Evolutionary conservation across 2,888 invertebrate species (phyloP), one percentile per base, ranked within the genome.

Genomic region (Harpalus rufipes): DNA sequence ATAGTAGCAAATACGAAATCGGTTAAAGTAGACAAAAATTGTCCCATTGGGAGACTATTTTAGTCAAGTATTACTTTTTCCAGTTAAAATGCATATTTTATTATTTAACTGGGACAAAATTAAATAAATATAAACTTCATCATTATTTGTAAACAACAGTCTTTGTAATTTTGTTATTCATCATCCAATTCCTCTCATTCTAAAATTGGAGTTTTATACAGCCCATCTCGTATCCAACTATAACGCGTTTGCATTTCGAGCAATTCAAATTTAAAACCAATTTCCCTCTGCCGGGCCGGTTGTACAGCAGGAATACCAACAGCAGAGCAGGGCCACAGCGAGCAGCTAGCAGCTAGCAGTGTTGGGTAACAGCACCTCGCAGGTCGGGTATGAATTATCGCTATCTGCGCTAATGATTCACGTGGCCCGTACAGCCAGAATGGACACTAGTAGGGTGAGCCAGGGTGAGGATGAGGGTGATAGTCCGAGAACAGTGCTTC

Each of bases 351-450:
- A 44, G 10, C 72, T 10, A 41, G 7, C 68, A 41, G 68, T 16
- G 68, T 76, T 76, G 32, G 32, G 32, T 32, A 32, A 5, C 32
- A 32, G 32, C 44, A 51, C 44, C 44, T 51, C 44, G 44, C 44
- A 51, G 44, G 44, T 51, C 44, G 44, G 44, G 10, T 56, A 78
- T 78, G 58, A 78, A 78, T 78, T 78, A 78, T 78, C 78, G 58
- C 78, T 78, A 78, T 78, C 78, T 58, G 14, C 56, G 78, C 78
- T 78, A 78, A 78, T 78, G 78, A 78, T 78, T 78, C 56, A 78
- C 78, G 78, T 32, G 58, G 56, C 32, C 78, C 78, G 51, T 58
- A 14, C 56, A 21, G n/a, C 76, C 8, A 18, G 68, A 44, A 74
- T 74, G 72, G 72, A 41, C 44, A 14, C 41, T 16, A 16, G 72